Base-by-base conservation (phyloP, 2,888 invertebrate species). In the Cacoxenus indagator region DNA sequence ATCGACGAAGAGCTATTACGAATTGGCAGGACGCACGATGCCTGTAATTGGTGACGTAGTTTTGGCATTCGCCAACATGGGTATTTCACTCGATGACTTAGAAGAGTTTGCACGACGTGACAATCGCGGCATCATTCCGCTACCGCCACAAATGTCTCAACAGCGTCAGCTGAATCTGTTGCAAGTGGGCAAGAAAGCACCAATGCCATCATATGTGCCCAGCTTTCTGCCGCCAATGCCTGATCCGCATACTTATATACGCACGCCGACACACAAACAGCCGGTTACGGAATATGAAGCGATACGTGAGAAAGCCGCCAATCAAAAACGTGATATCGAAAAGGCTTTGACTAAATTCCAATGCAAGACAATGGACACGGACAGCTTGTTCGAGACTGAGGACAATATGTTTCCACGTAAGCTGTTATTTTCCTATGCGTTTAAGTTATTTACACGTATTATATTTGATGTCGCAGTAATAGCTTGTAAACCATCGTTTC, bases 201-300 rank as follows among this genome's bases (percentile, higher is more conserved):
- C 92, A 19, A 94, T 96, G 82, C 97, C 97, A 0, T 89, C 92
- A 1, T 94, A 98, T 85, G 95, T 99, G 87, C 97, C 97, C 5
- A 94, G 92, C 78, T 93, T 97, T 88, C 90, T 98, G 69, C 99
- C 99, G 19, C 89, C 93, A 0, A 93, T 99, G 87, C 99, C 99
- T 1, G 98, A 99, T 89, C 96, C 98, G 3, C 98, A 99, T 90
- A 96, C 98, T 1, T 99, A 99, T 85, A 96, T 99, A 73, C 91
- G 96, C 73, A 98, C 98, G 73, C 95, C 96, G 64, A 97, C 97
- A 0, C 96, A 97, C 84, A 97, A 96, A 87, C 97, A 97, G 89
- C 97, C 97, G 43, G 94, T 96, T 2, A 96, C 97, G 3, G 98
- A 98, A 86, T 98, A 98, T 88, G 97, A 98, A 90, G 94, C 96